A percentile compares a stretch with the other conserved stretches of the same genome.
Conservation (phyloP, 2,797 vertebrate genomes). For the Hydrophis major region DNA sequence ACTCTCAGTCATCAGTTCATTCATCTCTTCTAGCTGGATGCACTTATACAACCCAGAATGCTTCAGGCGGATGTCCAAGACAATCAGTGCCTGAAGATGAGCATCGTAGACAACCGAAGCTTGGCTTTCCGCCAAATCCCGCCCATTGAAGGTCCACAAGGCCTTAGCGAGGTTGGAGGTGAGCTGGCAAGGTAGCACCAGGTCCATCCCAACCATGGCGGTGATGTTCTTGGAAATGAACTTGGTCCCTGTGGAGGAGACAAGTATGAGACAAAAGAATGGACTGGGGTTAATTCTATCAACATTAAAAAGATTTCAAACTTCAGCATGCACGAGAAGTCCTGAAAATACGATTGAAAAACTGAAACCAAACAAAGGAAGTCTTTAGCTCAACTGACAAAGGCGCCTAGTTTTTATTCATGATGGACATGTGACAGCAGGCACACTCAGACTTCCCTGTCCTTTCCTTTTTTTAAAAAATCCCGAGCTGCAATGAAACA, state of each 20-base stretch:
- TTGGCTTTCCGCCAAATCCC: conserved; percentile 71
- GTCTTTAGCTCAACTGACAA: neutral
- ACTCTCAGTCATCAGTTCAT: conserved; percentile 80
- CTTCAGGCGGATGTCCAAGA: conserved; percentile 75
- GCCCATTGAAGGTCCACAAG: conserved; percentile 85
- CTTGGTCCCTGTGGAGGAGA: conserved; percentile 66
- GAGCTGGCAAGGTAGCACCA: conserved; percentile 88
- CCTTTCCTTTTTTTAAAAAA: neutral
- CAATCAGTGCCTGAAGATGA: conserved; percentile 82
- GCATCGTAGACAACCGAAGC: conserved; percentile 79
- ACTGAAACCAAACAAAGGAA: neutral
- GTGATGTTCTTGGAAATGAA: conserved; percentile 82
- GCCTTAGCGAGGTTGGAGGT: conserved; percentile 91
- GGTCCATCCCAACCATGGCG: conserved; percentile 86
- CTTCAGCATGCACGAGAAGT: neutral
- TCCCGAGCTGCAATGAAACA: neutral
- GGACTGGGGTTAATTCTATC: neutral
- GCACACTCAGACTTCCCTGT: neutral
- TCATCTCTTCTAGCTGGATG: conserved; percentile 87
- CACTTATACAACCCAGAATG: conserved; percentile 86
- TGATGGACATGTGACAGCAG: neutral
- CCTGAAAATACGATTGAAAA: neutral
- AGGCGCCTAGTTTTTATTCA: neutral
- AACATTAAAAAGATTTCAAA: neutral
- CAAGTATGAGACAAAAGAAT: neutral